Evolutionary conservation across 2,113 vertebrate species (phyloP).

Genomic region (Mormyrus iriodes): DNA sequence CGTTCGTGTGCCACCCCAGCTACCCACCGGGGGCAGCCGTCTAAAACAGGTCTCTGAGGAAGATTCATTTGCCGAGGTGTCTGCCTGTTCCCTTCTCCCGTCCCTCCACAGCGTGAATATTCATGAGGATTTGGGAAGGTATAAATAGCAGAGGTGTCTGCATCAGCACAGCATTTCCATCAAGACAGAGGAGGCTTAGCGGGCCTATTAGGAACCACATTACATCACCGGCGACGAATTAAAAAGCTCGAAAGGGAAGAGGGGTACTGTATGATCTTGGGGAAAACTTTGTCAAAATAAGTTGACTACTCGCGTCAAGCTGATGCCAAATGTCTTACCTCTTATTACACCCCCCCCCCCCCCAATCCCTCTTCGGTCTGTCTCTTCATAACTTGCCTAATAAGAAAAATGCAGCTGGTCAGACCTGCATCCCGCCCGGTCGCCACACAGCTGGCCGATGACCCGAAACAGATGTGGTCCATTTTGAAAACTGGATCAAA

Average conservation of each 20-base stretch:
- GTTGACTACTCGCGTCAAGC: not conserved
- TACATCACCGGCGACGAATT: conserved; percentile 70
- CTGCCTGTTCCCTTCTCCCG: conserved; percentile 53
- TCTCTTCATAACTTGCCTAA: too few species aligned
- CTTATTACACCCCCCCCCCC: too few species aligned
- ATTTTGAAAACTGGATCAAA: conserved; percentile 1
- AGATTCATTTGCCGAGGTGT: conserved; percentile 67
- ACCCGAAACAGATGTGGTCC: not conserved
- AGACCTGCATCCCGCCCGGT: not conserved
- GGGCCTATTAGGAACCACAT: conserved; percentile 69
- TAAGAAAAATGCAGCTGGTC: too few species aligned
- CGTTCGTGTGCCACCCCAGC: not conserved
- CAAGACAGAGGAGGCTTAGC: conserved; percentile 66
- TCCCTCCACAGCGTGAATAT: conserved; percentile 65
- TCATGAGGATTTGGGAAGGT: conserved; percentile 75
- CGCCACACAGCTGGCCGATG: not conserved
- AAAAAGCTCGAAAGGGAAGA: conserved; percentile 54
- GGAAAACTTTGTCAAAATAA: conserved; percentile 7
- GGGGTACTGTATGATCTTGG: conserved; percentile 5
- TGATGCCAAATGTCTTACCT: not conserved
- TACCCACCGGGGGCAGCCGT: conserved; percentile 30
- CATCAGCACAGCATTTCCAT: conserved; percentile 66
- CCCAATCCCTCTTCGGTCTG: too few species aligned
- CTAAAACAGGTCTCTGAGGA: conserved; percentile 58
- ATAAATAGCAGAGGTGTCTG: conserved; percentile 76